Conservation (phyloP, 2,113 vertebrate genomes). For the Syrrhaptes paradoxus region DNA sequence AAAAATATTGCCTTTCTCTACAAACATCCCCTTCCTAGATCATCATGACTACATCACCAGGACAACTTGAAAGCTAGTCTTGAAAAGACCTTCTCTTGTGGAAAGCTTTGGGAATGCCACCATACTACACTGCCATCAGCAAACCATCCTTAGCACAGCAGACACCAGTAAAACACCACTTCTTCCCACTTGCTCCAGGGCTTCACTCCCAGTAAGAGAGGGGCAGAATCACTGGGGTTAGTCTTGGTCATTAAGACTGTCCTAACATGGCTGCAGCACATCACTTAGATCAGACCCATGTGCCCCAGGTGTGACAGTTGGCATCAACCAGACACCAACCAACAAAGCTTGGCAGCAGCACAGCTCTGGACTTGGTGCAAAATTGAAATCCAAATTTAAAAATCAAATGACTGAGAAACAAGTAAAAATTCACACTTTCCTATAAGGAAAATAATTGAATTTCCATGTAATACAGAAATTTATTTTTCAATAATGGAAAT, state of each 20-base stretch:
- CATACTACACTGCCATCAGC: background rate
- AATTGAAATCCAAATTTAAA: background rate
- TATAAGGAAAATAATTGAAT: background rate
- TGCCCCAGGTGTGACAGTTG: background rate
- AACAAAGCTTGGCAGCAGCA: background rate
- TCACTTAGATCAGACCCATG: background rate
- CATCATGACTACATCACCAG: background rate
- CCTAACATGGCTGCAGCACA: background rate
- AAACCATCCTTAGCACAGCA: background rate
- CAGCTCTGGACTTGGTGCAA: accelerated
- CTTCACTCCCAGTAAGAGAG: background rate
- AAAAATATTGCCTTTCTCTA: background rate
- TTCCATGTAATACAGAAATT: constrained; percentile 1
- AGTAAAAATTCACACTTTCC: constrained; percentile 19
- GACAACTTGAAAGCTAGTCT: background rate
- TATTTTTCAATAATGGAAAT: constrained; percentile 47
- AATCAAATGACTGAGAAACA: background rate
- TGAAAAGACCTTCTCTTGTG: background rate
- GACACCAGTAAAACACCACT: background rate
- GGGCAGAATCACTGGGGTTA: background rate
- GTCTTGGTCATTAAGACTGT: background rate
- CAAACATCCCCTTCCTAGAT: background rate
- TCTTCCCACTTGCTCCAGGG: background rate
- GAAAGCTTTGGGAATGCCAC: background rate
- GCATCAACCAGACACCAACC: background rate